Evolutionary conservation across 92 coral and sea anemone genomes (phyloP), one percentile per base, ranked within the genome.

Genomic region (Phenganax marumi): DNA sequence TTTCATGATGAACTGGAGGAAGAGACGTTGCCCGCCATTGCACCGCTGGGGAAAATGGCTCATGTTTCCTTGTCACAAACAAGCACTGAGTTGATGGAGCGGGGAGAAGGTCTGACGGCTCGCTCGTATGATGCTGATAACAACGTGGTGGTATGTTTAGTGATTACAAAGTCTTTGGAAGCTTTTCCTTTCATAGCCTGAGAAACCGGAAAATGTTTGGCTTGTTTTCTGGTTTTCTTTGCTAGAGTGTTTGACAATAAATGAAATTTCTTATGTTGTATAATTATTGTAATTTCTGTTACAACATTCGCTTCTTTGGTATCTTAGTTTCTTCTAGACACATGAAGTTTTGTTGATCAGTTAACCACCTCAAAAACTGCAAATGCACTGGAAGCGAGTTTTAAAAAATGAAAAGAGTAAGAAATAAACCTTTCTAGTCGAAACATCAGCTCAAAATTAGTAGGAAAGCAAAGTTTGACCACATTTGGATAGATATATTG

Each of bases 11-110:
- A 87, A 75, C 89, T 86, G n/a, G 58, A 84, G 0, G 82, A 86
- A 46, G 85, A 79, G 16, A 85, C 88, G 58, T 90, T 97, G 33
- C 98, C 93, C 55, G 91, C 89, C 13, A 91, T 92, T 22, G 92
- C 98, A 77, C 98, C 98, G 8, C 83, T 89, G 43, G 82, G 69
- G 12, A 81, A 57, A 14, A 75, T 68, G 12, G 75, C 91, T 23
- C 86, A 82, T 49, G 33, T 73, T 50, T 52, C 85, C 7, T 66
- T 79, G 3, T 71, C 88, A 57, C 73, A 76, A 16, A 18, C n/a
- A 17, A 78, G 83, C n/a, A 63, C 1, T 8, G 73, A 62, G 18
- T 48, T 72, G 0, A 68, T 66, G 2, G 83, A 62, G 49, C 61
- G 63, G 19, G 43, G 54, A 10, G 73, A 61, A 5, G 43, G 43